Conservation (phyloP, 1,140 invertebrate species). For the Bombus cullumanus region DNA sequence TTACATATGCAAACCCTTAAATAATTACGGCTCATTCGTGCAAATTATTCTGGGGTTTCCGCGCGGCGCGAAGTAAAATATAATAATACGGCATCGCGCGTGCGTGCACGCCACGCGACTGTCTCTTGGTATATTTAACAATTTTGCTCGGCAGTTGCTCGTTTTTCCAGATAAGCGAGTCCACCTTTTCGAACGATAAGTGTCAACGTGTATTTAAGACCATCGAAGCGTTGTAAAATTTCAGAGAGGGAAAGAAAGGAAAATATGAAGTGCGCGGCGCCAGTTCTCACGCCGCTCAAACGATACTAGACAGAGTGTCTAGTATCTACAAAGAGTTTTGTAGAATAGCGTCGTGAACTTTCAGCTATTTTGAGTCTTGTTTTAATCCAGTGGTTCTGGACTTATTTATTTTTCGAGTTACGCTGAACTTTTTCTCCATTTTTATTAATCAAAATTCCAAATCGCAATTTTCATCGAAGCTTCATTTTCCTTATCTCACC, state of each 20-base stretch:
- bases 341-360: not conserved
- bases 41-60: conserved; percentile 78
- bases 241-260: not conserved
- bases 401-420: too few relatives aligned
- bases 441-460: too few relatives aligned
- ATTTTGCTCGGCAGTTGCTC: not conserved
- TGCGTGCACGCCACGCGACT: conserved; percentile 51
- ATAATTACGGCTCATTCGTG: conserved; percentile 79
- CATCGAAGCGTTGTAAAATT: conserved; percentile 38
- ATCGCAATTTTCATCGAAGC: too few relatives aligned
- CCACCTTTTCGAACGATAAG: conserved; percentile 33
- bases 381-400: too few relatives aligned
- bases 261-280: conserved; percentile 24
- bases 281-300: not conserved
- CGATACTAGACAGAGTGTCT: too few relatives aligned
- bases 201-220: conserved; percentile 49
- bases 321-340: too few relatives aligned
- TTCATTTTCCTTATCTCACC: too few relatives aligned
- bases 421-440: too few relatives aligned
- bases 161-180: conserved; percentile 56
- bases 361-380: too few relatives aligned
- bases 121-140: conserved; percentile 27
- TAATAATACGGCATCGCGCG: conserved; percentile 72
- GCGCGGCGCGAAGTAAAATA: conserved; percentile 75
- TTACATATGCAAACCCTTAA: conserved; percentile 78